Base-by-base conservation (phyloP, 2,888 invertebrate species). In the Eumerus sabulonum region DNA sequence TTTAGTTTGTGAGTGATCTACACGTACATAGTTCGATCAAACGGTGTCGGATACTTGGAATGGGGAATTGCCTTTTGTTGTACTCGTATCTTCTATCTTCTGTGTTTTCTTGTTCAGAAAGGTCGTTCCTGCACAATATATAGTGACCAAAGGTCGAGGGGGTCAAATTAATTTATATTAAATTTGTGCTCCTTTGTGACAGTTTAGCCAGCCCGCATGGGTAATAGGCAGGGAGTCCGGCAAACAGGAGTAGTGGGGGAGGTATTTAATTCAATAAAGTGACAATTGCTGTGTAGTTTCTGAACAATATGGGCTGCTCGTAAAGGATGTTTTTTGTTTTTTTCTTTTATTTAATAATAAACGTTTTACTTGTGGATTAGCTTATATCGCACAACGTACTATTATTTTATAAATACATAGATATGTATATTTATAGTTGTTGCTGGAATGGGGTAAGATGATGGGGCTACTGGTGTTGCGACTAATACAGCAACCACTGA, bases 91-190 rank as follows among this genome's bases (percentile, higher is more conserved):
- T 27, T 27, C 2, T 27, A 27, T 27, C 3, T 27, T 4, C 27
- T 4, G 2, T 27, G 27, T 27, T 27, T 7, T 27, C 27, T 27
- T 27, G 27, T 9, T 12, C n/a, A 4, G 38, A 7, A 56, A 45
- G 64, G 60, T 60, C 51, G 62, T 44, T 27, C 35, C 17, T 54
- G 68, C 42, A 57, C 38, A 59, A 54, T n/a, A n/a, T n/a, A n/a
- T 44, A 73, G 51, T 47, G 59, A 44, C 54, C 68, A 73, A 74
- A 79, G 68, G 68, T 74, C 73, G 18, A 70, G 38, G 68, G 51
- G 79, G 79, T 74, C 79, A 79, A 79, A 79, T 74, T 70, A 79
- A 79, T 79, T 79, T 74, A 77, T 68, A 70, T 74, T 56, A 74
- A 74, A 79, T 74, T 50, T 64, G 44, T 68, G 59, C 74, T 74